Conservation (phyloP, 2,888 invertebrate genomes). For the Morpho achilles region DNA sequence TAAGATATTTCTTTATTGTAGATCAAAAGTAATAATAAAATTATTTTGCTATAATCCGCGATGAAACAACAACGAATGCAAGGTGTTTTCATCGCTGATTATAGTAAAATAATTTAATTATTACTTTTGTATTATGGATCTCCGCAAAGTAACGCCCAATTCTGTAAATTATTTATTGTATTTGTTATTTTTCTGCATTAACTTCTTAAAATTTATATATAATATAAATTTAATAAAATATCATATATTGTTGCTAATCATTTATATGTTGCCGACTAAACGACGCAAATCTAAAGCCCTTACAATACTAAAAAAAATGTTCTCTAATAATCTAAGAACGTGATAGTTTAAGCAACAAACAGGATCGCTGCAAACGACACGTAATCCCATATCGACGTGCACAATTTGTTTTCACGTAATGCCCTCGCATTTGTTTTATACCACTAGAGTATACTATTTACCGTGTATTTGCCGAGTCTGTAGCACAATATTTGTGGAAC, state of each 20-base stretch:
- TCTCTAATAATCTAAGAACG: constrained; percentile 51
- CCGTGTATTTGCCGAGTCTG: constrained; percentile 67
- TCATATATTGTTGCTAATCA: constrained; percentile 4
- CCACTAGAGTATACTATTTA: constrained; percentile 48
- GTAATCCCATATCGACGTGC: constrained; percentile 67
- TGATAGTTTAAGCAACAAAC: constrained; percentile 49
- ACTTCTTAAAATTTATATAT: too few species aligned
- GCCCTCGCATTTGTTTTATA: constrained; percentile 61
- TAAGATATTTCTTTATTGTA: too few species aligned
- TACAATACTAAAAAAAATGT: constrained; percentile 12
- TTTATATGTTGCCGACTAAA: background rate
- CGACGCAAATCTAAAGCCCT: constrained; percentile 8
- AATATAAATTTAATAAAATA: too few species aligned
- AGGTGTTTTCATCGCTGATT: too few species aligned
- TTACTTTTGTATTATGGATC: too few species aligned
- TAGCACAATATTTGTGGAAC: constrained; percentile 76
- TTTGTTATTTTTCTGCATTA: too few species aligned
- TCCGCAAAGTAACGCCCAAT: too few species aligned
- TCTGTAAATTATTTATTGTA: too few species aligned
- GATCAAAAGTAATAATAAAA: too few species aligned
- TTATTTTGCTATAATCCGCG: too few species aligned
- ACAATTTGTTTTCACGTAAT: constrained; percentile 53
- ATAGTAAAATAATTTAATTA: too few species aligned
- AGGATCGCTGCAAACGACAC: constrained; percentile 58
- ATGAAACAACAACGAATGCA: too few species aligned